Percentiles rank a stretch among this genome's conserved stretches.
phyloP scores from a whole-genome alignment of 1,140 invertebrate species.

The Bombus breviceps region DNA sequence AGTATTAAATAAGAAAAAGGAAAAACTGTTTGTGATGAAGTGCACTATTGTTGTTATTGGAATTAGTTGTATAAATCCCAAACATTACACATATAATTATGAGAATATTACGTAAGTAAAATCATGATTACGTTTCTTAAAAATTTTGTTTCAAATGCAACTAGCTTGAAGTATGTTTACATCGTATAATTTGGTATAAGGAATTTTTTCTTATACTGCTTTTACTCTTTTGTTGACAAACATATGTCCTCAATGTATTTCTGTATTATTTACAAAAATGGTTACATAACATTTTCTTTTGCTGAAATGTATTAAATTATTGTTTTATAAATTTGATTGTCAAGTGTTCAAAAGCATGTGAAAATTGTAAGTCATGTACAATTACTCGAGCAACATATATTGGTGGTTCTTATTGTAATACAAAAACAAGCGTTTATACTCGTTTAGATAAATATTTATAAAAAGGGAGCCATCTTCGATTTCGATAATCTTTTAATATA shows the following conservation, averaged over 20 bases:
- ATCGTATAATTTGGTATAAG: conserved; percentile 48
- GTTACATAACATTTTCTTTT: background rate
- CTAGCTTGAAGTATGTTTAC: conserved; percentile 60
- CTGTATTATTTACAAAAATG: background rate
- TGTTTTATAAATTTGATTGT: background rate
- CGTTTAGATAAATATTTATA: background rate
- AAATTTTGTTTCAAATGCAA: conserved; percentile 27
- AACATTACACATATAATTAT: background rate
- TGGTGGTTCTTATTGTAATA: conserved; percentile 30
- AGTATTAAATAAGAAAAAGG: background rate
- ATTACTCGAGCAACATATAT: conserved; percentile 36
- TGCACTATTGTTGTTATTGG: conserved; percentile 5
- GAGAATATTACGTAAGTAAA: background rate
- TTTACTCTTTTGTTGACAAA: background rate
- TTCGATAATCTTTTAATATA: too few relatives aligned
- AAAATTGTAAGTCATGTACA: background rate
- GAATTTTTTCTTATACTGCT: conserved; percentile 8
- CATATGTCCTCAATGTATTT: conserved; percentile 5
- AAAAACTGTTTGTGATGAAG: conserved; percentile 10
- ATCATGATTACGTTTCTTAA: background rate
- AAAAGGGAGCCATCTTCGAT: too few relatives aligned
- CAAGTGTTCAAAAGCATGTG: background rate
- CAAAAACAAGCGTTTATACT: conserved; percentile 33
- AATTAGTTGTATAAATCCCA: conserved; percentile 33
- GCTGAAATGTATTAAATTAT: background rate